Base-by-base conservation (phyloP, 2,113 vertebrate genomes). In the Zosterops lateralis region DNA sequence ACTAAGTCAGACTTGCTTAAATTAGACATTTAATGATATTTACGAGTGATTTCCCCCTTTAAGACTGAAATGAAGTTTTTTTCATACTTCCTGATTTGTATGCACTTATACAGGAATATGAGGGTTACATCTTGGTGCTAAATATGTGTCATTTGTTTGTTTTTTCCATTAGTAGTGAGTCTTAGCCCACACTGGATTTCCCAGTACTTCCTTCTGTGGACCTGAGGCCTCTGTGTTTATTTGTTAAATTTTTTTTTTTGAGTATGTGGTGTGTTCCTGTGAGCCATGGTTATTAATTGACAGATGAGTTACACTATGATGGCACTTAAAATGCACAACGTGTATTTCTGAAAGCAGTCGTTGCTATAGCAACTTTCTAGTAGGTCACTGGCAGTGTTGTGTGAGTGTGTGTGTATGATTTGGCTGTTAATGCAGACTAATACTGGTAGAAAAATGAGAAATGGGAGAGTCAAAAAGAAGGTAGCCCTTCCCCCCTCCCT, bases 321-420 rank as follows among this genome's bases (percentile, higher is more conserved):
- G 98, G 98, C 98, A 98, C 98, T 99, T 99, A 98, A 98, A 98
- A 99, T 99, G 98, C 98, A 98, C 98, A 97, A 98, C 98, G 97
- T 98, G 98, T 98, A 98, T 98, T 98, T 97, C 98, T 97, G 98
- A 98, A 98, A 98, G 98, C 98, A 98, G 98, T 97, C 95, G 98
- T 98, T 98, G 97, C 98, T 98, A 98, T 98, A 98, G 98, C 96
- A 98, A 99, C 98, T 97, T 98, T 97, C 96, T 97, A 98, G 97
- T 97, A 96, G 98, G 98, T 99, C 98, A 99, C 98, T 97, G 97
- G 97, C 97, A 96, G 96, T 95, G 97, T 97, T 98, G 97, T 97
- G 97, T 87, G 93, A 86, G 98, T 97, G 98, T 98, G 98, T 93
- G 97, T 98, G 92, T 96, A 98, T 97, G 98, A 98, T 98, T 96